Base-by-base conservation (phyloP, 1,140 invertebrate species). In the Ganaspis sp. region DNA sequence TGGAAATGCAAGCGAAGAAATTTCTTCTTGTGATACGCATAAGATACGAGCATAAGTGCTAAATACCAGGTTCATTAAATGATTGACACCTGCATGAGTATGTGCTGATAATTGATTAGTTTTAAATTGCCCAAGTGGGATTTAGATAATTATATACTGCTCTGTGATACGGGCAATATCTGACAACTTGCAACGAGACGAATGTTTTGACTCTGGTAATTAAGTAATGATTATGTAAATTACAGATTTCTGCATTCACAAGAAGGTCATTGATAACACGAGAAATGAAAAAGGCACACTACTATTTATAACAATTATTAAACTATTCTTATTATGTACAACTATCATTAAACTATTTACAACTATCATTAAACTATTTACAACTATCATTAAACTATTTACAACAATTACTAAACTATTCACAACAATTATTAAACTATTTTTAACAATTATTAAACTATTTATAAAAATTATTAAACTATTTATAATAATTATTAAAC, bases 171-270 rank as follows among this genome's bases (percentile, higher is more conserved):
- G 6, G 3, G 17, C 17, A 49, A 49, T 49, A 23, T 15, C 19
- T 58, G 9, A 58, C 23, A 64, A 26, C 23, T 29, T 29, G 15
- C 1, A 29, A 15, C 23, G 11, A 64, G 23, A 64, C 26, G 23
- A 29, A 64, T 64, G 54, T 15, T 29, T 34, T 9, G 26, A 64
- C 26, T 12, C 26, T 26, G 54, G 2, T 26, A 64, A 64, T 64
- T 64, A 29, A 29, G 54, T 64, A 64, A 64, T 64, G 6, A 64
- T 29, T 34, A 64, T 64, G 58, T 29, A 64, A 64, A 64, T 64
- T 29, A 29, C 12, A 11, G 6, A 26, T 64, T 29, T 64, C 26
- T 34, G 21, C 23, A 64, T 49, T 49, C 17, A 49, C 17, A 49
- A n/a, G n/a, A 49, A 49, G 45, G 15, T 5, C 12, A 49, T 49